Evolutionary conservation across 2,113 vertebrate species (phyloP), one percentile per base, ranked within the genome.

Genomic region (Periophthalmodon schlosseri): DNA sequence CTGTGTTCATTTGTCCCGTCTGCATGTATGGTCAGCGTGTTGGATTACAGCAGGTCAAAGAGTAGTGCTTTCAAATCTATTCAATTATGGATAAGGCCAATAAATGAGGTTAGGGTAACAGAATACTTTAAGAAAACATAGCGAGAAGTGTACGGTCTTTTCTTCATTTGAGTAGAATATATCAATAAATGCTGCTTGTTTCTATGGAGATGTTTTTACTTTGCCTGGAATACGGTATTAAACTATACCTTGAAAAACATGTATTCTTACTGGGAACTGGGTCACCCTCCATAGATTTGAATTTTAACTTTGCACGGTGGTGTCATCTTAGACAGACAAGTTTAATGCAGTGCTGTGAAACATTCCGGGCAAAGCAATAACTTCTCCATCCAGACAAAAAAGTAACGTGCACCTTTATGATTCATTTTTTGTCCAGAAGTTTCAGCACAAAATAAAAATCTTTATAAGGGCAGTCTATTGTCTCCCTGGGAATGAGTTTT

Each of bases 81-180:
- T 73, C 24, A 79, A 72, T 21, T 72, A 12, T 50, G 15, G 75
- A 76, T 61, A 69, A 49, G 9, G 65, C 33, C 75, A 76, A 82
- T 39, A 72, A 75, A 73, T 77, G 33, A 73, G 57, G n/a, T 46
- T 64, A 20, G 16, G 33, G 24, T 46, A 23, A 75, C 33, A 56
- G 52, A 10, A 36, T 15, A 69, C 69, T 68, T 23, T 47, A 33
- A 54, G 9, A 16, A 68, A 74, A 75, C 69, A 78, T 24, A 64
- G 75, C 24, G 18, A 61, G 9, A 36, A 47, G 64, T n/a, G 16
- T n/a, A 56, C 18, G n/a, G 28, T 68, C 74, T 68, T 74, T 67
- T 58, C 49, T 28, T 16, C 24, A 67, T 65, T 36, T 60, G 36
- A 21, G 4, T 20, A 50, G 72, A 24, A 68, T n/a, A n/a, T 47